Base-by-base conservation (phyloP, 2,113 vertebrate species). In the Melanostigma gelatinosum region DNA sequence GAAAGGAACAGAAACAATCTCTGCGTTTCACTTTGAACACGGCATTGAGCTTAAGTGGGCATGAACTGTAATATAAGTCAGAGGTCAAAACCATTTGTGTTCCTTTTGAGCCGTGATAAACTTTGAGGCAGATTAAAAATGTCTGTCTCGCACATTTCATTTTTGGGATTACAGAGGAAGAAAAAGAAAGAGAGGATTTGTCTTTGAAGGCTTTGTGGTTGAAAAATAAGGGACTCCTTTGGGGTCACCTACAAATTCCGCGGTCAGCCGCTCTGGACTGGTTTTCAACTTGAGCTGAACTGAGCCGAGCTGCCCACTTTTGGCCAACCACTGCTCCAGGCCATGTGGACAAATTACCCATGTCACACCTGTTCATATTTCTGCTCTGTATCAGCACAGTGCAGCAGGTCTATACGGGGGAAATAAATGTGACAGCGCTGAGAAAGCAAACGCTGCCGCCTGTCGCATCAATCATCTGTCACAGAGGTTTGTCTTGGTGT, bases 321-420 rank as follows among this genome's bases (percentile, higher is more conserved):
- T 22, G 63, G 72, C 82, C 63, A 4, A 68, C 27, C 57, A 44
- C 57, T 11, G 71, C 88, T 87, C 38, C 10, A 22, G 76, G 88
- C 85, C 78, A 77, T 77, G 84, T 77, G 77, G 86, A 92, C 77
- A 85, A 91, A 92, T 93, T 81, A 87, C 84, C 84, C 42, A 27
- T 29, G 65, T 82, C 74, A 80, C 89, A 87, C 80, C 87, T 88
- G 88, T 54, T 87, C 84, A 86, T 86, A 86, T 61, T 84, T 86
- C 86, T 86, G 83, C 87, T 83, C 74, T 54, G 79, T 91, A 89
- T 91, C 92, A 90, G 88, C 87, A 24, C 55, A 8, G 73, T 70
- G 85, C 90, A 91, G 90, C 86, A 38, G 80, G 67, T 89, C 84
- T 54, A 29, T 18, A 68, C 73, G 5, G 70, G 52, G 65, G 82